Conservation (phyloP, 2,113 vertebrate genomes). For the Prunella himalayana region DNA sequence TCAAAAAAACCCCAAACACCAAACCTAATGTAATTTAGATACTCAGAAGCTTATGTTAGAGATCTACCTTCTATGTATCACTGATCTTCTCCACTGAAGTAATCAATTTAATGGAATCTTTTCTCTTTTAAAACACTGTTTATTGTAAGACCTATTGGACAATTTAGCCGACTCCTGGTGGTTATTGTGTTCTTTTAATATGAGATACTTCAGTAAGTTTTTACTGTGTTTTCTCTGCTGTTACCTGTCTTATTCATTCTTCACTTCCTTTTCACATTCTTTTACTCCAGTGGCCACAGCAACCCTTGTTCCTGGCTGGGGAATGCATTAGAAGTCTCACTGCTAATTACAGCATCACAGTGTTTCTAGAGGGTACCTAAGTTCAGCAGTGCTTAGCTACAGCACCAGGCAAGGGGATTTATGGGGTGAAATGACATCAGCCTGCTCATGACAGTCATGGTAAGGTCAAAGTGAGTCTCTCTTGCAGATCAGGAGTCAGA, state of each 20-base stretch:
- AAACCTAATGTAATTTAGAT: neutral
- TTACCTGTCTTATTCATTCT: constrained; percentile 3
- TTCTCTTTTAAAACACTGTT: neutral
- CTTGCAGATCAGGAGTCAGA: neutral
- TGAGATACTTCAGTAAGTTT: neutral
- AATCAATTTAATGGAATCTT: neutral
- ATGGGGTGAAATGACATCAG: neutral
- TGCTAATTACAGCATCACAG: constrained; percentile 7
- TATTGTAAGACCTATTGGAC: neutral
- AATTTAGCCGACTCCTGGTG: constrained; percentile 23
- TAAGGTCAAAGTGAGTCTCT: neutral
- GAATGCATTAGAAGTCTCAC: neutral
- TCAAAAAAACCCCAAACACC: neutral
- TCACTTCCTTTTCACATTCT: neutral
- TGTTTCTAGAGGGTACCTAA: constrained; percentile 1
- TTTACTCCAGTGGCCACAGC: constrained; percentile 17
- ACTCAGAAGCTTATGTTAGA: neutral
- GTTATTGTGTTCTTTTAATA: neutral
- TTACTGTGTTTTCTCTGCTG: neutral
- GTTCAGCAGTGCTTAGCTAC: neutral
- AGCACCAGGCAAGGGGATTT: neutral
- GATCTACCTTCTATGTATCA: neutral
- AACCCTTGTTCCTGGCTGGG: constrained; percentile 14
- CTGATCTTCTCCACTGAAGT: neutral
- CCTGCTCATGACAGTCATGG: neutral